Evolutionary conservation across 2,888 invertebrate species (phyloP).

Genomic region (Trachelus iudaicus): DNA sequence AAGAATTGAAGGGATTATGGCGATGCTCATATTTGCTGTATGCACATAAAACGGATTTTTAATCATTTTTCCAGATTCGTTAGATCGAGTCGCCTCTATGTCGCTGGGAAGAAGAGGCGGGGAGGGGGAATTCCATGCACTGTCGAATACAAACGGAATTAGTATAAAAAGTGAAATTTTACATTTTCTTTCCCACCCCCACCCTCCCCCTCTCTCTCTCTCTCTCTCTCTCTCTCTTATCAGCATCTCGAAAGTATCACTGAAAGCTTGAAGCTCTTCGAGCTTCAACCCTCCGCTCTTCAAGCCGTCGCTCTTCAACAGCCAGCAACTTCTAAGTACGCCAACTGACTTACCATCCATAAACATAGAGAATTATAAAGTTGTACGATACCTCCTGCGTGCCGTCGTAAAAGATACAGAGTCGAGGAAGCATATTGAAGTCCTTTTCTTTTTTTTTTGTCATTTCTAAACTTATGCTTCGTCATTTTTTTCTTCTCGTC

Average conservation of each 20-base stretch:
- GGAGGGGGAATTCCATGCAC: neutral
- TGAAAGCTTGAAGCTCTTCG: neutral
- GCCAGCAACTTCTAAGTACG: neutral
- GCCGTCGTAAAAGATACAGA: neutral
- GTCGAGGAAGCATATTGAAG: neutral
- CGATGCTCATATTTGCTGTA: constrained; percentile 10
- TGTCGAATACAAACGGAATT: neutral
- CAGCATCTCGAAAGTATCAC: neutral
- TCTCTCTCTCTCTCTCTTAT: neutral
- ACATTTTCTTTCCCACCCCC: too few relatives aligned
- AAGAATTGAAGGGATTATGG: neutral
- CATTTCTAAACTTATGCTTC: neutral
- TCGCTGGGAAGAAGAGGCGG: too few relatives aligned
- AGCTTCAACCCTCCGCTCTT: neutral
- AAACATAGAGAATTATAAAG: neutral
- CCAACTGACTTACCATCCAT: neutral
- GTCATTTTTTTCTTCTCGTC: neutral
- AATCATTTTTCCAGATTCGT: constrained; percentile 13
- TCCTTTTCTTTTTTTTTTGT: neutral
- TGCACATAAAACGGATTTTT: constrained; percentile 10
- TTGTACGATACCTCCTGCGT: neutral
- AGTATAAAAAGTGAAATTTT: neutral
- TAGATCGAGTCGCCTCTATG: neutral
- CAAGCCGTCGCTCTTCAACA: neutral
- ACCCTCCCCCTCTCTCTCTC: too few relatives aligned